Percentiles rank a stretch among this genome's conserved stretches.
Conservation (phyloP, 2,888 invertebrate species). For the Liposcelis brunnea region DNA sequence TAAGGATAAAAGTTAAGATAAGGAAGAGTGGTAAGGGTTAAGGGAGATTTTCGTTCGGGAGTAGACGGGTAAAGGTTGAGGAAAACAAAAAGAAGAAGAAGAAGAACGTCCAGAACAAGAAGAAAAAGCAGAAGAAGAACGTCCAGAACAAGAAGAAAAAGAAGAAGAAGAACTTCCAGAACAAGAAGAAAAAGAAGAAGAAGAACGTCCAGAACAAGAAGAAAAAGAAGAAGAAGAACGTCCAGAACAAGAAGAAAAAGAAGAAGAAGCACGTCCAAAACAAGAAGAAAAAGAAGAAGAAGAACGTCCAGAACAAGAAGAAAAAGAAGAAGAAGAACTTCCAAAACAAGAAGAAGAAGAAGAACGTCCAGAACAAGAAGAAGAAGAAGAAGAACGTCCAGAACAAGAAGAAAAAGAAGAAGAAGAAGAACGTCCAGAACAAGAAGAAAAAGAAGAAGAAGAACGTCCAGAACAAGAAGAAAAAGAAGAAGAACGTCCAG, state of each 20-base stretch:
- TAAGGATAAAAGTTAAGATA: too few relatives aligned
- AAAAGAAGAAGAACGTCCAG: conserved; percentile 10
- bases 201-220: background rate
- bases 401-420: too few relatives aligned
- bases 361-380: too few relatives aligned
- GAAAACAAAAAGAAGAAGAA: too few relatives aligned
- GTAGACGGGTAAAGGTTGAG: too few relatives aligned
- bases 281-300: conserved; percentile 15
- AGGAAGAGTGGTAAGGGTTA: too few relatives aligned
- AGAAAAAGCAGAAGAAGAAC: conserved; percentile 12
- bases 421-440: conserved; percentile 13
- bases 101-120: conserved; percentile 22
- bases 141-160: conserved; percentile 3
- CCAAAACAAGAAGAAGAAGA: too few relatives aligned
- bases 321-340: conserved; percentile 3
- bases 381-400: too few relatives aligned
- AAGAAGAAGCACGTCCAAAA: too few relatives aligned
- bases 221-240: conserved; percentile 6
- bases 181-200: background rate
- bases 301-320: conserved; percentile 9
- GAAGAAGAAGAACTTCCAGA: conserved; percentile 5
- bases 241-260: conserved; percentile 10
- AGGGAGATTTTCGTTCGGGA: too few relatives aligned
- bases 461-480: conserved; percentile 4
- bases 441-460: conserved; percentile 5